Base-by-base conservation (phyloP, 2,797 vertebrate species). In the Loris lydekkerianus region DNA sequence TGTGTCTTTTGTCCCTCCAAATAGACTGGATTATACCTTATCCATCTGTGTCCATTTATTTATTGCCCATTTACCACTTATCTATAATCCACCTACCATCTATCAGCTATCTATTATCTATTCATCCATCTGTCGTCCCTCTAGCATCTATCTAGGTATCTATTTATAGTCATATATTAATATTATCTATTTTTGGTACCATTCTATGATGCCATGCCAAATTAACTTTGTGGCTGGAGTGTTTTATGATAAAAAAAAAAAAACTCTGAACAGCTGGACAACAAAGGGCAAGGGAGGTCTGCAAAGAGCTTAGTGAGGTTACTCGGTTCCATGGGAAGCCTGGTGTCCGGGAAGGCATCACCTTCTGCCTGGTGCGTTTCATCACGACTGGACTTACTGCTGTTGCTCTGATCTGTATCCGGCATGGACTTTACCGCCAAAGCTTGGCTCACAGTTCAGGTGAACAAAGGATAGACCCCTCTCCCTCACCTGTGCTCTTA, bases 161-260 rank as follows among this genome's bases (percentile, higher is more conserved):
- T 13, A 27, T 81, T n/a, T 27, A 60, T 23, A 34, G 3, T n/a
- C 18, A 69, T 25, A 29, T 34, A 27, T 27, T 14, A 29, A 37
- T 27, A 27, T 27, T 14, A 29, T 86, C n/a, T 84, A 11, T n/a
- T 72, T 93, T 82, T 49, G 29, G 2, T 56, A 58, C 21, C 34
- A 37, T 86, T n/a, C 17, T 23, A 76, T n/a, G 27, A 72, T 86
- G 60, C 27, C 17, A 77, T 82, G 77, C 7, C 13, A 82, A 37
- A 60, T 76, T n/a, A n/a, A 46, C 21, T 65, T 82, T 29, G 80
- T 58, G 72, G 27, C 10, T 61, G 43, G 37, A 40, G 4, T 65
- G 29, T 58, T 94, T 70, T 65, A 72, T 15, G 23, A 93, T 80
- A 40, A 89, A 87, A 89, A 87, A 69, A 87, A 69, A 90, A 40